Evolutionary conservation across 2,113 vertebrate species (phyloP).

Genomic region (Agelaius phoeniceus): DNA sequence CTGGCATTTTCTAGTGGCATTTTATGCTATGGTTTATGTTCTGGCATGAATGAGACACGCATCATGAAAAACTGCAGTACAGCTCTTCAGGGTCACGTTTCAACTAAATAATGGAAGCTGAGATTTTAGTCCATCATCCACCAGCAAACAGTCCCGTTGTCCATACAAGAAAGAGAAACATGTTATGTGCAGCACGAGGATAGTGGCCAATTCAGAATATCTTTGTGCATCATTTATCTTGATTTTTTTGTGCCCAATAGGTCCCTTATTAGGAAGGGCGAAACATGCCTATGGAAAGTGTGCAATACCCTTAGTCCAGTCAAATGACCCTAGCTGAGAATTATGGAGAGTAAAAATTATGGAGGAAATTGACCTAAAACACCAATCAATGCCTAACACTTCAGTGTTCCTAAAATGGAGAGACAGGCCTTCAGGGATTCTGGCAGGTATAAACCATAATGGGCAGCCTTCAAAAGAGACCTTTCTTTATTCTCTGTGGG

Average conservation of each 20-base stretch:
- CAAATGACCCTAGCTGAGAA: not conserved
- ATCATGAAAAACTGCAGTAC: accelerated
- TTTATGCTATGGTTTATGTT: not conserved
- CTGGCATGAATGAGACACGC: not conserved
- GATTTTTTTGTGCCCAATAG: not conserved
- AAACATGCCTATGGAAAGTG: not conserved
- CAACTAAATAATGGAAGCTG: not conserved
- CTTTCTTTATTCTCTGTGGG: not conserved
- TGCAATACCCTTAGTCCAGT: not conserved
- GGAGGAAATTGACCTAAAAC: not conserved
- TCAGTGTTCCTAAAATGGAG: not conserved
- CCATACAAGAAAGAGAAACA: not conserved
- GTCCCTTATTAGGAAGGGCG: not conserved
- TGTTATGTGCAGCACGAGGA: not conserved
- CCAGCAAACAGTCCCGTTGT: not conserved
- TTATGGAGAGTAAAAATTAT: not conserved
- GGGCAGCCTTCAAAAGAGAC: not conserved
- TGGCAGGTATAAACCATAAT: not conserved
- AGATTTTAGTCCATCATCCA: not conserved
- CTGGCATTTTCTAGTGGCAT: not conserved
- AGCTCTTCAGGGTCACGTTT: not conserved
- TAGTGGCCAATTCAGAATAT: not conserved
- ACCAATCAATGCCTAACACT: not conserved
- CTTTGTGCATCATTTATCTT: not conserved
- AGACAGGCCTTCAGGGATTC: not conserved